Evolutionary conservation across 1,140 invertebrate genomes (phyloP), one percentile per base, ranked within the genome.

Genomic region (Sesamia nonagrioides): DNA sequence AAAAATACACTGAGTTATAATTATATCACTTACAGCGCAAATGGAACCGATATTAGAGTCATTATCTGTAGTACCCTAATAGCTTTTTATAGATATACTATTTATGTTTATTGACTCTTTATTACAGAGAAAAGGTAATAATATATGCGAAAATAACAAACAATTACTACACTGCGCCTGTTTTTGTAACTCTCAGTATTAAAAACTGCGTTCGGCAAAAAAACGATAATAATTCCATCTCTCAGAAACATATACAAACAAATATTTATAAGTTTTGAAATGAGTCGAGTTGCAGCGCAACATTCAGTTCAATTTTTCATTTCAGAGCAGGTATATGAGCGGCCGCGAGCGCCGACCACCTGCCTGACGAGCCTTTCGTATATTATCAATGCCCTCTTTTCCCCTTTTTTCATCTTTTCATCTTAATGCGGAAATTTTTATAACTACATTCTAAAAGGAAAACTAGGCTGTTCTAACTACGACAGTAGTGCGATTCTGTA

Each of bases 231-330:
- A 58, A 8, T 13, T 73, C 48, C 71, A 17, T 21, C 71, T 17
- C 54, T 58, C 42, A 71, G 33, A 73, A 40, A 60, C 6, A 40
- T 21, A n/a, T n/a, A n/a, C n/a, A n/a, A n/a, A n/a, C n/a, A n/a
- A n/a, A n/a, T n/a, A n/a, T n/a, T n/a, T n/a, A n/a, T 72, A 74
- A n/a, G 69, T 69, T 82, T 73, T 78, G 42, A 40, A 63, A 40
- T 48, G 72, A 75, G 73, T 63, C 42, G 56, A 76, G 75, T 78
- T 74, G 69, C 69, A 68, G 18, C 37, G 77, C 63, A 82, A 80
- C 80, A 79, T 79, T 85, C 77, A 75, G 77, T 85, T 84, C 78
- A 84, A 86, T 86, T 85, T 88, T 88, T 88, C 85, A 84, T 85
- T 86, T 84, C 71, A 82, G 56, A 84, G 82, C 77, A 81, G 82